phyloP scores from a whole-genome alignment of 2,113 vertebrate species.

The Chloropsis cyanopogon region DNA sequence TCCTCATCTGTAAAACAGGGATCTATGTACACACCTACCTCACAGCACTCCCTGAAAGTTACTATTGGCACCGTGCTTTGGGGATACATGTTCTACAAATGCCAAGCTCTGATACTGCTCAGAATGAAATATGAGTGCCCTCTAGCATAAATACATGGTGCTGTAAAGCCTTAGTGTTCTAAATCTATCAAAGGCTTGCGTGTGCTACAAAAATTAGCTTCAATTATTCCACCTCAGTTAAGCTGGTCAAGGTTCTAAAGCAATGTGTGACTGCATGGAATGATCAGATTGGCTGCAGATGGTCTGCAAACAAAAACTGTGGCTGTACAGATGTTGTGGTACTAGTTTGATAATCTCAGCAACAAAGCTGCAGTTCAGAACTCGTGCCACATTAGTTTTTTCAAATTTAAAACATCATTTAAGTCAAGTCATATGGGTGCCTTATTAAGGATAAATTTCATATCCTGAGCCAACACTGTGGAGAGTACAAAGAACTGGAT shows the following conservation, averaged over 20 bases:
- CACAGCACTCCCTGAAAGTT: neutral
- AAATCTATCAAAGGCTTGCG: neutral
- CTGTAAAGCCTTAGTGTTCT: neutral
- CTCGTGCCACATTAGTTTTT: neutral
- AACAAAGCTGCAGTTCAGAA: neutral
- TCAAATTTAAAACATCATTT: neutral
- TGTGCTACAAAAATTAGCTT: neutral
- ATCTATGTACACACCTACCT: conserved; percentile 46
- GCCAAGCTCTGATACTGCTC: neutral
- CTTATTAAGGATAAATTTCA: neutral
- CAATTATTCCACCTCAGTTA: neutral
- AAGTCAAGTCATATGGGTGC: neutral
- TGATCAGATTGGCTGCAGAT: conserved; percentile 6
- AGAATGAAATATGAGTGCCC: conserved; percentile 10
- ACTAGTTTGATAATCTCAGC: neutral
- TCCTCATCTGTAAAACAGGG: neutral
- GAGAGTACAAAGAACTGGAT: neutral
- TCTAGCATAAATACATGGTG: conserved; percentile 21
- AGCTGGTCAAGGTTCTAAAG: neutral
- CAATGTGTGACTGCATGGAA: neutral
- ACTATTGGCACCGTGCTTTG: neutral
- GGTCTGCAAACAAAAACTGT: neutral
- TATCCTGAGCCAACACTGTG: neutral
- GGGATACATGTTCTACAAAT: neutral
- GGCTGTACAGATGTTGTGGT: neutral